Evolutionary conservation across 2,797 vertebrate genomes (phyloP).

Genomic region (Tragelaphus oryx): DNA sequence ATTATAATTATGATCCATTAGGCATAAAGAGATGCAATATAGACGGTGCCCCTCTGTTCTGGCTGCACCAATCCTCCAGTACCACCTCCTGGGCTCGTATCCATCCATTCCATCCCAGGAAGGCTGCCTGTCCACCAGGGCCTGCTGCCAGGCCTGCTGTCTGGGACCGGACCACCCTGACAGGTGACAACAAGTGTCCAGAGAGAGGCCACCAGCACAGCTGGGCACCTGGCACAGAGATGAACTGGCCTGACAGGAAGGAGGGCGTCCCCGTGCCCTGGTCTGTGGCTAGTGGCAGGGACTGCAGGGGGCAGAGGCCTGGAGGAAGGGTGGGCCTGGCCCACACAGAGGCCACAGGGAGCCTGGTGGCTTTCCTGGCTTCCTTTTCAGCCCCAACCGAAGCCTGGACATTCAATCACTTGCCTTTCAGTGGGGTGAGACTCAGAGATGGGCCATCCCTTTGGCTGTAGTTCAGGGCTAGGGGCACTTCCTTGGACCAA

Average conservation of each 20-base stretch:
- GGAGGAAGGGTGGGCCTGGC: background rate
- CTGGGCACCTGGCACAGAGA: background rate
- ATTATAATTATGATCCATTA: too few relatives aligned
- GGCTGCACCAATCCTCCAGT: conserved; percentile 7
- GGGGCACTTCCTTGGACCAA: background rate
- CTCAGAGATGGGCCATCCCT: background rate
- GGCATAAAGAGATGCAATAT: conserved; percentile 31
- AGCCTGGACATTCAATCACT: background rate
- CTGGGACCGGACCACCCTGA: background rate
- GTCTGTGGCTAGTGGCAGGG: background rate
- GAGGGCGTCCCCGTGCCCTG: background rate
- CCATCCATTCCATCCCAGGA: background rate
- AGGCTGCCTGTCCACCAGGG: background rate
- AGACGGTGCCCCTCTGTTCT: background rate
- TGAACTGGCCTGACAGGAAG: background rate
- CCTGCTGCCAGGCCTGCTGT: background rate
- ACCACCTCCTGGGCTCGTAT: background rate
- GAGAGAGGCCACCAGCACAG: background rate
- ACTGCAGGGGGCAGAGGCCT: background rate
- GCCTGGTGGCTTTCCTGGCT: background rate
- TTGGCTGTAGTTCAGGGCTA: background rate
- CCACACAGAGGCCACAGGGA: background rate
- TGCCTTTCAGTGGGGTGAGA: background rate
- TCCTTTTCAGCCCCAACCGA: background rate
- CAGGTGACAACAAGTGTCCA: background rate